Percentiles rank a stretch among this genome's conserved stretches.
Evolutionary conservation across 1,140 invertebrate species (phyloP).

Genomic region (Drosophila quadrilineata): DNA sequence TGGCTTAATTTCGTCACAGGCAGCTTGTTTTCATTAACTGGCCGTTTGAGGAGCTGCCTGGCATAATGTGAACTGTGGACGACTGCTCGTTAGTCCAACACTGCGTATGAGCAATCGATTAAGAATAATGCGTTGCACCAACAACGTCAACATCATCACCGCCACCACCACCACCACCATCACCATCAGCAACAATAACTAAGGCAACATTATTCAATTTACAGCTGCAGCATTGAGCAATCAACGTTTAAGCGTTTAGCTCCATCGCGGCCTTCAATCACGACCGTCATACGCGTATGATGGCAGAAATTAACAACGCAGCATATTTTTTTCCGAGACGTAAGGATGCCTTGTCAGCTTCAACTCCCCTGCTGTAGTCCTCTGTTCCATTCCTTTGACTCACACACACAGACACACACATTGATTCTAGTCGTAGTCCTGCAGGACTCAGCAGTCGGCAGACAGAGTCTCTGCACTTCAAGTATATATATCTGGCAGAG

Average conservation of each 20-base stretch:
- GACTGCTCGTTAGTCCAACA: slow-evolving; percentile 56
- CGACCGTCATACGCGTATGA: slow-evolving; percentile 24
- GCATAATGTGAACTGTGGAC: slow-evolving; percentile 39
- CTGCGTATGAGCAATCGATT: slow-evolving; percentile 72
- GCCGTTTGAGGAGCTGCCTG: slow-evolving; percentile 39
- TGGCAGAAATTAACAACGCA: slow-evolving; percentile 49
- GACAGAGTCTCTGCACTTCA: not conserved
- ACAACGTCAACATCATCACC: not conserved
- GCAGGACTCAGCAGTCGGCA: too few species aligned
- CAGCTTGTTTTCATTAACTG: slow-evolving; percentile 77
- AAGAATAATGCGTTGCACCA: slow-evolving; percentile 52
- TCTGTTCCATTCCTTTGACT: too few species aligned
- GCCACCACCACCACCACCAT: not conserved
- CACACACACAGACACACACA: too few species aligned
- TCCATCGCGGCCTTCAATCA: slow-evolving; percentile 33
- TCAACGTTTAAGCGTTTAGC: slow-evolving; percentile 73
- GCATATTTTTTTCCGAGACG: slow-evolving; percentile 39
- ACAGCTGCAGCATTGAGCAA: slow-evolving; percentile 58
- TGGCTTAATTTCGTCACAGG: slow-evolving; percentile 65
- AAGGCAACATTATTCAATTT: slow-evolving; percentile 46
- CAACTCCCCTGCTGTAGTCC: too few species aligned
- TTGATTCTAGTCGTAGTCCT: too few species aligned
- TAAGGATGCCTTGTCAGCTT: too few species aligned
- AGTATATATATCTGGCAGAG: too few species aligned
- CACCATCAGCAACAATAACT: not conserved